Conservation (phyloP, 2,888 invertebrate species). For the Pterobdella sp. region DNA sequence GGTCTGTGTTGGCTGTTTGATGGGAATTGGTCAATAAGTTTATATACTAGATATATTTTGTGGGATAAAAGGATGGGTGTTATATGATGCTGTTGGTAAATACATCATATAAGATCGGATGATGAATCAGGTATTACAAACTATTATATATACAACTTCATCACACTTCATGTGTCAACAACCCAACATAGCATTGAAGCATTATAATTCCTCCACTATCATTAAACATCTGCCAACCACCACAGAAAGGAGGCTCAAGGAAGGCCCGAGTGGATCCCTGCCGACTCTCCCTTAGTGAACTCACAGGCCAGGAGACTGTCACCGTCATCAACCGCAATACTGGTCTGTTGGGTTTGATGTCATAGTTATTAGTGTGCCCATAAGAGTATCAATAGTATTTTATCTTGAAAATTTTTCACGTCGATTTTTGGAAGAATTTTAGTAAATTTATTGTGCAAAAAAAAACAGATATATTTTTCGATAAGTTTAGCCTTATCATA, state of each 20-base stretch:
- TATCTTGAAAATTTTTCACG: no score
- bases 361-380: no score
- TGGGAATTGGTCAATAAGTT: background rate
- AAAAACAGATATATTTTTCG: no score
- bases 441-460: no score
- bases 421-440: no score
- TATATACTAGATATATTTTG: background rate
- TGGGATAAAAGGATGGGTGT: background rate
- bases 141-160: no score
- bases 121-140: no score
- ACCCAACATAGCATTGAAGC: no score
- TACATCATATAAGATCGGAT: background rate
- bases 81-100: background rate
- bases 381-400: no score
- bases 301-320: constrained; percentile 86
- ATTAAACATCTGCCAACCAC: background rate
- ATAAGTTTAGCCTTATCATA: no score
- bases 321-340: constrained; percentile 84
- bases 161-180: no score
- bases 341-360: constrained; percentile 53
- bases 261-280: constrained; percentile 62
- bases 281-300: constrained; percentile 55
- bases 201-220: no score
- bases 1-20: background rate
- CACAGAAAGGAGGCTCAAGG: background rate